Percentiles rank a stretch among this genome's conserved stretches.
phyloP scores from a whole-genome alignment of 2,888 invertebrate genomes.

The Eupithecia inturbata region DNA sequence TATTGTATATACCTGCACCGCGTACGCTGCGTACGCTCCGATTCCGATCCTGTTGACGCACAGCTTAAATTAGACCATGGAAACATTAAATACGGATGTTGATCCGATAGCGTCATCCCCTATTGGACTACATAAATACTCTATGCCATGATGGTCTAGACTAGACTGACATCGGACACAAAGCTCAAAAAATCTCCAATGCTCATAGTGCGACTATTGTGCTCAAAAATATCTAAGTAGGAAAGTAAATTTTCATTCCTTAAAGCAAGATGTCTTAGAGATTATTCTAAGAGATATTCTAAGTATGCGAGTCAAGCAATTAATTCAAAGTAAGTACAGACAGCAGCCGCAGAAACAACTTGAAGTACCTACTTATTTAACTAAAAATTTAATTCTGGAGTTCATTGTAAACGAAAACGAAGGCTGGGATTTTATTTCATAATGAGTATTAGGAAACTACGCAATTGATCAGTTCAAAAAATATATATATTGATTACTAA shows the following conservation, averaged over 20 bases:
- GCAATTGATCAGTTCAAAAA: background rate
- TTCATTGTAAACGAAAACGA: background rate
- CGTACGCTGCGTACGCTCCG: too few species aligned
- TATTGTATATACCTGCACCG: too few species aligned
- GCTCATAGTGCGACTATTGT: background rate
- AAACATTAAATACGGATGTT: too few species aligned
- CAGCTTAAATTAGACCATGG: too few species aligned
- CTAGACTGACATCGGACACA: too few species aligned
- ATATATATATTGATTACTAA: background rate
- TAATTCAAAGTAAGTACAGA: conserved; percentile 48
- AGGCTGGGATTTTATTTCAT: background rate
- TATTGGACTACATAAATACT: too few species aligned
- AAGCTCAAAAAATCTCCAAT: too few species aligned
- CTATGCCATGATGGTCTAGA: too few species aligned
- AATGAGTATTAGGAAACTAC: background rate
- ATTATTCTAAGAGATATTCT: conserved; percentile 62
- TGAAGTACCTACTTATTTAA: background rate
- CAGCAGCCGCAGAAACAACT: conserved; percentile 14
- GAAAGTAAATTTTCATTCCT: conserved; percentile 40
- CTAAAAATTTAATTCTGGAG: background rate
- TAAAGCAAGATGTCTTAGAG: conserved; percentile 41
- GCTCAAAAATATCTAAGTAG: background rate
- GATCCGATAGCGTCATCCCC: too few species aligned
- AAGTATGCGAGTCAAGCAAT: conserved; percentile 70
- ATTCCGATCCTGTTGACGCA: too few species aligned